A percentile compares a stretch with the other conserved stretches of the same genome.
Conservation (phyloP, 2,113 vertebrate genomes). For the Columba janthina region DNA sequence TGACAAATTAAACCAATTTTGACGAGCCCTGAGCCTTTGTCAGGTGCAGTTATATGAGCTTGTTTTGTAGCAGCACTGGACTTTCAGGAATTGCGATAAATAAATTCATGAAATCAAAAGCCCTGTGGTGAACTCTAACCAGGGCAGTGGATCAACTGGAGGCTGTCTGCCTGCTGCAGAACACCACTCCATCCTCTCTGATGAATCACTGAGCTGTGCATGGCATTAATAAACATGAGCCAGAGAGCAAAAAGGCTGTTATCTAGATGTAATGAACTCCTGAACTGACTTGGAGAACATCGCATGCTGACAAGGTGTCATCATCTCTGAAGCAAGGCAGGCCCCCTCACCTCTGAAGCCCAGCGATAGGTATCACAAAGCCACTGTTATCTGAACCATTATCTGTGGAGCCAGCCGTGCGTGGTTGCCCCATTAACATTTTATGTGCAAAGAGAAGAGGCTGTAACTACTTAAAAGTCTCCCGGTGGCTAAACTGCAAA, state of each 20-base stretch:
- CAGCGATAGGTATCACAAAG: neutral
- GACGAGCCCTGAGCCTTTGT: constrained; percentile 13
- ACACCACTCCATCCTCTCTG: constrained; percentile 27
- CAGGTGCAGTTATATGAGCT: neutral
- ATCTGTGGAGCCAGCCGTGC: neutral
- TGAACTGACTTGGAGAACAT: constrained; percentile 26
- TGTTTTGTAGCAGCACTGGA: constrained; percentile 23
- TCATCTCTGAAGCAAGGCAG: neutral
- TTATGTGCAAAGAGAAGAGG: neutral
- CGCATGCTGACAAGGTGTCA: constrained; percentile 50
- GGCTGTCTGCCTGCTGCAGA: constrained; percentile 48
- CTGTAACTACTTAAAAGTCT: constrained; percentile 5
- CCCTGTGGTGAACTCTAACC: neutral
- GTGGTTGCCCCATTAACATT: neutral
- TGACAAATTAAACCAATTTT: neutral
- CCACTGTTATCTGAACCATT: neutral
- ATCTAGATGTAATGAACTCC: constrained; percentile 65
- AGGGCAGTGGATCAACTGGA: constrained; percentile 17
- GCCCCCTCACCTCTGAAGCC: neutral
- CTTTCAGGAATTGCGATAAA: constrained; percentile 52
- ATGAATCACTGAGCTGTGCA: neutral
- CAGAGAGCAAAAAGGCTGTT: constrained; percentile 26
- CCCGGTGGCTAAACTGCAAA: neutral
- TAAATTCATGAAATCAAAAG: constrained; percentile 16
- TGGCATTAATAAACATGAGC: constrained; percentile 65